Evolutionary conservation across 2,888 invertebrate genomes (phyloP), one percentile per base, ranked within the genome.

Genomic region (Parascotia fuliginaria): DNA sequence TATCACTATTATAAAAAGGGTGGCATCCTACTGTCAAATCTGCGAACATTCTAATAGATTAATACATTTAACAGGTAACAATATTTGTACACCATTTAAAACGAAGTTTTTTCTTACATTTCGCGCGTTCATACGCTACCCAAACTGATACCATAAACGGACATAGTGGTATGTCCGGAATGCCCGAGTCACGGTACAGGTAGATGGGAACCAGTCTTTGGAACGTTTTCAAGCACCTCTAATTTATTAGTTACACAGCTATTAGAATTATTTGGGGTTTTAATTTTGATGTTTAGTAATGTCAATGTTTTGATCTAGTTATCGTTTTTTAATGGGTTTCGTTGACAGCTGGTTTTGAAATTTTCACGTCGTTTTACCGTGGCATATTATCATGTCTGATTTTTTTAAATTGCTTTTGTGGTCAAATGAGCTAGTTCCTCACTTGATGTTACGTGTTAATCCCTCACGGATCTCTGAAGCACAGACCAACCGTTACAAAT

Each of bases 161-260:
- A 36, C 62, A 47, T 58, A 51, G 42, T 73, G 62, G 64, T 66
- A 77, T 76, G 61, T 59, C 43, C 55, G 66, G 78, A 78, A 78
- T 78, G 69, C 51, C 40, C 66, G 44, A 64, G 56, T 69, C 62
- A 68, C 43, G 60, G 60, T 44, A 63, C 77, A 77, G 75, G 77
- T 77, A 78, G 67, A 70, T 48, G 65, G 62, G 62, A 48, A 60
- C 43, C 43, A 57, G 65, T 67, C 68, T 70, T 62, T 16, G 41
- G 12, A 24, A 7, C 41, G 42, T 46, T 56, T 62, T 68, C 41
- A 11, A n/a, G 27, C 36, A 38, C 37, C 15, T 29, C 39, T 48
- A 59, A 62, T 66, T 62, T 66, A 64, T 57, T 57, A 55, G 46
- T 65, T 61, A 48, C 50, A 55, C 39, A 41, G 38, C 60, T 42